phyloP scores from a whole-genome alignment of 92 coral and sea anemone species.

The Paramuricea clavata region DNA sequence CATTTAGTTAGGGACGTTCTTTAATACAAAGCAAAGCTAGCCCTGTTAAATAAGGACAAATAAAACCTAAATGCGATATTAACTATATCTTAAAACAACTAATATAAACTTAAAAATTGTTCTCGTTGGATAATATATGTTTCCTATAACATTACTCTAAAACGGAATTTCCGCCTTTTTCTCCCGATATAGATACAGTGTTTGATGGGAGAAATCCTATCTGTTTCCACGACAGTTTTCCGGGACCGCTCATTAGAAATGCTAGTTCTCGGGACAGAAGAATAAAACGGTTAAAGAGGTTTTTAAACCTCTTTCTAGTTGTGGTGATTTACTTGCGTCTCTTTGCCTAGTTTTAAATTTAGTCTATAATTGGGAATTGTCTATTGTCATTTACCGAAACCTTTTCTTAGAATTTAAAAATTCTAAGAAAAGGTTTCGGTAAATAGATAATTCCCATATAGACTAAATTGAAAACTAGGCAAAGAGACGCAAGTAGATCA shows the following conservation, averaged over 20 bases:
- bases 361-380: not conserved
- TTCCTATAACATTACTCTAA: not conserved
- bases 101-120: not conserved
- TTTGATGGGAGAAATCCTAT: not conserved
- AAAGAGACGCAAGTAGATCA: too few relatives aligned
- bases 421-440: too few relatives aligned
- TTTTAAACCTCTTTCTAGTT: too few relatives aligned
- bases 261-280: not conserved
- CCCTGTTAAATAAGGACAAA: slow-evolving; percentile 41
- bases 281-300: not conserved
- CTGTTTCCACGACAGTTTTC: not conserved
- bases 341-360: not conserved
- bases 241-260: slow-evolving; percentile 26
- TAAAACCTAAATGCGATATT: not conserved
- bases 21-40: slow-evolving; percentile 16
- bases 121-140: not conserved
- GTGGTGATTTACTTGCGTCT: too few relatives aligned
- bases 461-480: too few relatives aligned
- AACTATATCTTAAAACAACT: not conserved
- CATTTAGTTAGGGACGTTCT: not conserved
- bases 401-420: too few relatives aligned
- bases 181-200: not conserved
- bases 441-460: too few relatives aligned
- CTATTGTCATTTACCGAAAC: too few relatives aligned
- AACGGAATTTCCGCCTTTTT: not conserved